These are phyloP conservation scores for Limnephilus rhombicus DNA, from an alignment of 2,888 invertebrate species.

Conservation along the genomic window DNA sequence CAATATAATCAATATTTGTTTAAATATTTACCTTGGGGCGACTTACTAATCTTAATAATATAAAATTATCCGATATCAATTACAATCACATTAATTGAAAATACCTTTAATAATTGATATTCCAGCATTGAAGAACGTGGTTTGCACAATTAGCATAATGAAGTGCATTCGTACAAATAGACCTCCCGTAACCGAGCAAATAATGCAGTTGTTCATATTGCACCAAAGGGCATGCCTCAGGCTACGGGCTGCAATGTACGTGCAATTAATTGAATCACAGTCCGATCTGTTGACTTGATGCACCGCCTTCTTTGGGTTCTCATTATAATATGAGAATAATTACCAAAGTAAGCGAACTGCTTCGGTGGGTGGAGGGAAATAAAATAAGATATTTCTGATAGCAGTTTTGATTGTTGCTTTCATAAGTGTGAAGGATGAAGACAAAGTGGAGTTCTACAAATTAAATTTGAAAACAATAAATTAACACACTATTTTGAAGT, in stretches of 20 bases:
- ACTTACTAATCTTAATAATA: too few relatives aligned
- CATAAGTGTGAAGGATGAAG: not conserved
- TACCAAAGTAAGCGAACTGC: not conserved
- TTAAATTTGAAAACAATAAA: too few relatives aligned
- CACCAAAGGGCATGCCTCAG: not conserved
- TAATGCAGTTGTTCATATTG: not conserved
- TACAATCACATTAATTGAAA: not conserved
- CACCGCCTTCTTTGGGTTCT: conserved; percentile 21
- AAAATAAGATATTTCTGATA: not conserved
- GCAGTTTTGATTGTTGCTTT: not conserved
- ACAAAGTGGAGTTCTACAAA: not conserved
- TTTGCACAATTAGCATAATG: not conserved
- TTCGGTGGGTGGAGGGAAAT: not conserved
- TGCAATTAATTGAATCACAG: conserved; percentile 25
- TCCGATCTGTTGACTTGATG: not conserved
- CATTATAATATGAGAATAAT: conserved; percentile 19
- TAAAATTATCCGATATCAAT: not conserved
- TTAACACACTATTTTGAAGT: not conserved
- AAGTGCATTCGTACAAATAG: not conserved
- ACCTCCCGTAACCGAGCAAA: conserved; percentile 14
- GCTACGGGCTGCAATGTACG: not conserved
- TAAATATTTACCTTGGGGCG: too few relatives aligned
- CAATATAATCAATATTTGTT: too few relatives aligned
- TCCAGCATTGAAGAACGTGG: not conserved
- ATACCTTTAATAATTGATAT: not conserved